phyloP scores from a whole-genome alignment of 2,888 invertebrate species.

The Dicyrtomina minuta region DNA sequence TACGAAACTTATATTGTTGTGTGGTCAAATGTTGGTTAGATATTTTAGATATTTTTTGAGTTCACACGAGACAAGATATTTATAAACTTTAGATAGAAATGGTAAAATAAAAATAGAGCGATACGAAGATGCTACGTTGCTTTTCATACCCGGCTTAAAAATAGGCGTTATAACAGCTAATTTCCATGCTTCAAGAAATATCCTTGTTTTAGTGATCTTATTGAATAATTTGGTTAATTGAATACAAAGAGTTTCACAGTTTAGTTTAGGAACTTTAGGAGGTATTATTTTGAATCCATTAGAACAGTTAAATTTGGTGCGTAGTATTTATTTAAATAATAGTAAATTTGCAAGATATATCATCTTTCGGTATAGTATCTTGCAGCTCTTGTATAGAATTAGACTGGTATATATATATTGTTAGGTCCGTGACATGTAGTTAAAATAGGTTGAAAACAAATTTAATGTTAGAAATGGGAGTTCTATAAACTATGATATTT shows the following conservation, averaged over 20 bases:
- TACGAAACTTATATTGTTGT: background rate
- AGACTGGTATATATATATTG: background rate
- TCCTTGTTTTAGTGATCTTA: too few species aligned
- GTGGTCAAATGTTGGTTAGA: background rate
- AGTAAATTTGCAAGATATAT: background rate
- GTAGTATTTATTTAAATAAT: background rate
- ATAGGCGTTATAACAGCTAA: background rate
- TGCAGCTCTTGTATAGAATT: background rate
- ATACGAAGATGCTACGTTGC: too few species aligned
- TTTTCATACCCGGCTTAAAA: too few species aligned
- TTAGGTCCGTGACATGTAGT: too few species aligned
- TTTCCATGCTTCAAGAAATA: background rate
- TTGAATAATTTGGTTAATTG: too few species aligned
- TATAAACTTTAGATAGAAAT: conserved; percentile 9
- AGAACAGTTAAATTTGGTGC: too few species aligned
- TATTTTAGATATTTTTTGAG: background rate
- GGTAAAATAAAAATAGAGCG: too few species aligned
- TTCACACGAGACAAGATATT: background rate
- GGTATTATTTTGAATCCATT: background rate
- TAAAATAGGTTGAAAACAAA: too few species aligned
- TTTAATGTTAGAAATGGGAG: too few species aligned
- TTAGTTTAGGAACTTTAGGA: conserved; percentile 1
- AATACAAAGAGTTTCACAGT: background rate
- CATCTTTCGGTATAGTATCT: background rate
- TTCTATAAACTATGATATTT: too few species aligned